Evolutionary conservation across 1,140 invertebrate genomes (phyloP).

Genomic region (Cecropterus lyciades): DNA sequence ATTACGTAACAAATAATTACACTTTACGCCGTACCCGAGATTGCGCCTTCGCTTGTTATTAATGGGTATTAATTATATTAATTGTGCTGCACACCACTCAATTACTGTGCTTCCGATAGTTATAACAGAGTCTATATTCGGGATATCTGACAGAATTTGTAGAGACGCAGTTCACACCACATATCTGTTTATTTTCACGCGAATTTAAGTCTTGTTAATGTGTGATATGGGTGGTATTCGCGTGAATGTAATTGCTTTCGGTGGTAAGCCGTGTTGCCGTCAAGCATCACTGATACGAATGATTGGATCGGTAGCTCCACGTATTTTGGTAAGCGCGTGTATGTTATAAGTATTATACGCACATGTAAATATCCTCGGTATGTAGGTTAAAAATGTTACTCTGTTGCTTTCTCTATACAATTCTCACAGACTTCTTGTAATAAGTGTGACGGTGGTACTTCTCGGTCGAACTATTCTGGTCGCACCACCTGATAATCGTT

Average conservation of each 20-base stretch:
- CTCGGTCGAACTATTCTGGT: too few relatives aligned
- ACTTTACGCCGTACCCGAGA: slow-evolving; percentile 6
- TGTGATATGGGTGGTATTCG: neutral
- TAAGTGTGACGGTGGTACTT: too few relatives aligned
- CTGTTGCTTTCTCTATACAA: too few relatives aligned
- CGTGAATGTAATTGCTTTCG: neutral
- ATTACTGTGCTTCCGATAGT: neutral
- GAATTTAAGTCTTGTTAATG: neutral
- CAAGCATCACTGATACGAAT: slow-evolving; percentile 6
- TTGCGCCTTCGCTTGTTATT: slow-evolving; percentile 1
- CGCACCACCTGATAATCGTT: too few relatives aligned
- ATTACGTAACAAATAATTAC: slow-evolving; percentile 8
- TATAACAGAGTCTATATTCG: neutral
- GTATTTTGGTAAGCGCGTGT: neutral
- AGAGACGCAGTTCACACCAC: neutral
- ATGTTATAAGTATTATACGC: neutral
- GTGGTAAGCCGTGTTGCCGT: neutral
- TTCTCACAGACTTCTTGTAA: too few relatives aligned
- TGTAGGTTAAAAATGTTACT: too few relatives aligned
- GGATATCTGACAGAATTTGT: neutral
- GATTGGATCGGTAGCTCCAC: neutral
- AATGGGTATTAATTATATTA: slow-evolving; percentile 9
- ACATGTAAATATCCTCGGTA: too few relatives aligned
- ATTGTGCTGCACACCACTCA: neutral
- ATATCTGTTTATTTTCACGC: slow-evolving; percentile 6